Conservation (phyloP, 2,888 invertebrate species). For the Corythucha ciliata region DNA sequence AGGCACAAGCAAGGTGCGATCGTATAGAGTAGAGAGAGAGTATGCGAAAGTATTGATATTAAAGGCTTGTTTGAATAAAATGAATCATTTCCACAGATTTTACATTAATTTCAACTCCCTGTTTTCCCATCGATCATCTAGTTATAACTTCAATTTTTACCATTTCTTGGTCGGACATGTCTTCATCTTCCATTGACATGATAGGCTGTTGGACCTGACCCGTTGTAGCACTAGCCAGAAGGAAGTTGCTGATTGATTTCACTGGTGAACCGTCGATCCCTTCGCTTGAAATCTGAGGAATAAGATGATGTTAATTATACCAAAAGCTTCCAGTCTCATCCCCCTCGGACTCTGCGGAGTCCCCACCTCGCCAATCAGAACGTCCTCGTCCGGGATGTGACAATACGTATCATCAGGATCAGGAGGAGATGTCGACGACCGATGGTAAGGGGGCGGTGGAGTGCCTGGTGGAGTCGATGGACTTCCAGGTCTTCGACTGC, state of each 20-base stretch:
- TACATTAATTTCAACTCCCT: no score
- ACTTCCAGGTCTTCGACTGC: constrained; percentile 42
- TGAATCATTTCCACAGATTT: no score
- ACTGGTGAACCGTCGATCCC: constrained; percentile 26
- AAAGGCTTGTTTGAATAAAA: no score
- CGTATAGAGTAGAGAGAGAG: neutral
- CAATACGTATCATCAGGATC: constrained; percentile 27
- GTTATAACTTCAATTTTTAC: no score
- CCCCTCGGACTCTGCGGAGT: no score
- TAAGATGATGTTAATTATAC: no score
- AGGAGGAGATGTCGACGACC: constrained; percentile 20
- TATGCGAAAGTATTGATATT: neutral
- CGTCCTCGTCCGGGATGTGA: constrained; percentile 27
- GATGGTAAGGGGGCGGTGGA: constrained; percentile 73
- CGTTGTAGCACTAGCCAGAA: constrained; percentile 43
- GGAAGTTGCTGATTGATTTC: constrained; percentile 27
- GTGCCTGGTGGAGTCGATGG: constrained; percentile 79
- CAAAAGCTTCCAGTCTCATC: no score
- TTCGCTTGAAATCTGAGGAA: constrained; percentile 19
- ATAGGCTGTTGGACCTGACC: constrained; percentile 76
- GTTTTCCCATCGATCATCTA: neutral
- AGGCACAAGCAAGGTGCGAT: no score
- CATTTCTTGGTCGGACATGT: constrained; percentile 77
- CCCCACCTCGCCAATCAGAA: no score
- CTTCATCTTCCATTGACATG: constrained; percentile 94